Evolutionary conservation across 2,797 vertebrate genomes (phyloP).

Genomic region (Myoxocephalus aenaeus): DNA sequence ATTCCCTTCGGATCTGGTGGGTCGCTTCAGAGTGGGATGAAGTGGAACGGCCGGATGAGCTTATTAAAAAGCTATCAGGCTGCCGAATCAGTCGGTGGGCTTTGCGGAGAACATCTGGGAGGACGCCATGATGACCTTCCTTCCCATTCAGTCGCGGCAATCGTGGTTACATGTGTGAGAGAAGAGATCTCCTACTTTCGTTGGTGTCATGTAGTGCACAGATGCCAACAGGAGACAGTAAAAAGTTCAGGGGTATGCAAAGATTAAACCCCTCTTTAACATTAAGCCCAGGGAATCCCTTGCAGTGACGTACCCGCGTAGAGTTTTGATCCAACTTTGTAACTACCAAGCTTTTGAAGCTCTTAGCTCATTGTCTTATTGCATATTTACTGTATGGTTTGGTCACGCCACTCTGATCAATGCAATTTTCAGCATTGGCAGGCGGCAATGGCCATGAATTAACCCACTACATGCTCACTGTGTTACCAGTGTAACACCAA

Average conservation of each 20-base stretch:
- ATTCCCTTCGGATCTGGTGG: slow-evolving; percentile 40
- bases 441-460: too few species aligned
- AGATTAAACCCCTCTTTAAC: neutral
- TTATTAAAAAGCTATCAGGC: slow-evolving; percentile 68
- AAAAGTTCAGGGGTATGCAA: neutral
- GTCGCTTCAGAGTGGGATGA: slow-evolving; percentile 55
- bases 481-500: too few species aligned
- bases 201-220: neutral
- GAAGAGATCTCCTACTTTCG: neutral
- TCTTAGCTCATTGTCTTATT: neutral
- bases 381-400: neutral
- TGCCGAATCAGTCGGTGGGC: slow-evolving; percentile 50
- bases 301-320: too few species aligned
- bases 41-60: slow-evolving; percentile 35
- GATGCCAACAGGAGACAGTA: neutral
- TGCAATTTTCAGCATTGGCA: too few species aligned
- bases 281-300: too few species aligned
- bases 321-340: too few species aligned
- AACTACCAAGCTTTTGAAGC: too few species aligned
- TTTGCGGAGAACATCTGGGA: slow-evolving; percentile 53
- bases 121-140: slow-evolving; percentile 56
- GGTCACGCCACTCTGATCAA: neutral
- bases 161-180: slow-evolving; percentile 40
- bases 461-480: too few species aligned
- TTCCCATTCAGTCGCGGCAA: slow-evolving; percentile 10